Evolutionary conservation across 2,888 invertebrate species (phyloP).

Genomic region (Nineta flava): DNA sequence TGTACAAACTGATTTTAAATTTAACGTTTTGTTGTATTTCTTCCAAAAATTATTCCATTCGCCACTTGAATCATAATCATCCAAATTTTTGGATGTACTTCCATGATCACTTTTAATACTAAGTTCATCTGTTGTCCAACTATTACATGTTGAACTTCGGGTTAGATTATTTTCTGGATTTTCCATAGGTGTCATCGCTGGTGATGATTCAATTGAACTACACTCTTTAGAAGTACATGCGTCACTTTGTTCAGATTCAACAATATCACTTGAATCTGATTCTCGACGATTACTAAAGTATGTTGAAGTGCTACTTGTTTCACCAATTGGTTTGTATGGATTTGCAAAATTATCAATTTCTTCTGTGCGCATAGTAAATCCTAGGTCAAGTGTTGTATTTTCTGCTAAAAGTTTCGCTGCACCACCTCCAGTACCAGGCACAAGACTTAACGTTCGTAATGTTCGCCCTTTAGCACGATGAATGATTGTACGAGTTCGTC

Average conservation of each 20-base stretch:
- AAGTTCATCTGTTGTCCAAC: constrained; percentile 1
- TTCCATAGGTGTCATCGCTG: not conserved
- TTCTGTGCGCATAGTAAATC: not conserved
- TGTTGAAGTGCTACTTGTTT: not conserved
- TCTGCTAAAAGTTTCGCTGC: constrained; percentile 5
- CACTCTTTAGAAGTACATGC: not conserved
- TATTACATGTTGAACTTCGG: not conserved
- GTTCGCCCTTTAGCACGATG: constrained; percentile 18
- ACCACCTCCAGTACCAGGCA: not conserved
- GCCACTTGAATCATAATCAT: constrained; percentile 20
- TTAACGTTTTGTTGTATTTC: constrained; percentile 25
- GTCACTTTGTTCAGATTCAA: constrained; percentile 1
- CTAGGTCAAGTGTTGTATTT: constrained; percentile 5
- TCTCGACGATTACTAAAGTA: not conserved
- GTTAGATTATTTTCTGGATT: not conserved
- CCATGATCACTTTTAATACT: constrained; percentile 4
- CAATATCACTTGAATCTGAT: not conserved
- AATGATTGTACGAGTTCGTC: constrained; percentile 23
- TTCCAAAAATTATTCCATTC: constrained; percentile 32
- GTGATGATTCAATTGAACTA: not conserved
- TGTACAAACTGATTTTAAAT: not conserved
- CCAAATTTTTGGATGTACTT: constrained; percentile 4
- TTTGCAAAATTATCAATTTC: not conserved
- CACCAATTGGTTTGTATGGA: constrained; percentile 1
- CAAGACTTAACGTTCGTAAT: not conserved